Evolutionary conservation across 2,797 vertebrate species (phyloP).

Genomic region (Cyclura pinguis): DNA sequence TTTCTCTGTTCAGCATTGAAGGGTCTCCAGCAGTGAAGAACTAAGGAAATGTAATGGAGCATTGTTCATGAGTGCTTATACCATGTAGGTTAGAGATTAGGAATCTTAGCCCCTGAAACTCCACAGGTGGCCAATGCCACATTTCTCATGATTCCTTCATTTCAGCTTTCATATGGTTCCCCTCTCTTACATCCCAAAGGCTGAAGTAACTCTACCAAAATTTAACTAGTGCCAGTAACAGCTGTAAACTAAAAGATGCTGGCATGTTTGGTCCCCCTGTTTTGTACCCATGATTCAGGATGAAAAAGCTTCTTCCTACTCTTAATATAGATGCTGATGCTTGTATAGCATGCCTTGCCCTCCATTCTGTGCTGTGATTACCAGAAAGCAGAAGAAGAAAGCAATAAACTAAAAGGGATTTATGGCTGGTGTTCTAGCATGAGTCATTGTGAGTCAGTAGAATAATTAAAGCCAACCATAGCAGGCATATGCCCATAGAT

Average conservation of each 20-base stretch:
- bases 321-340: not conserved
- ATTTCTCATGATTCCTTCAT: no score
- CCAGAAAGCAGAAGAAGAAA: conserved; percentile 1
- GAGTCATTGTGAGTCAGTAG: not conserved
- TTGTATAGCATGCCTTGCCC: not conserved
- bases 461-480: not conserved
- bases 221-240: no score
- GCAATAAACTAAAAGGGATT: not conserved
- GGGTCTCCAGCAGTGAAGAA: not conserved
- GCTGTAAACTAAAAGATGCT: no score
- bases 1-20: not conserved
- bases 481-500: not conserved
- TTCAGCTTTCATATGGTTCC: no score
- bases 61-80: not conserved
- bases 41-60: not conserved
- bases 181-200: no score
- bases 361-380: not conserved
- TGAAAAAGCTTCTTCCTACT: no score
- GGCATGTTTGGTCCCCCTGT: no score
- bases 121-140: no score
- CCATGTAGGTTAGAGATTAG: not conserved
- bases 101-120: no score
- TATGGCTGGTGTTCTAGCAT: not conserved
- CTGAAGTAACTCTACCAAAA: no score
- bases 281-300: no score